Conservation (phyloP, 1,140 invertebrate species). For the Polyergus mexicanus region DNA sequence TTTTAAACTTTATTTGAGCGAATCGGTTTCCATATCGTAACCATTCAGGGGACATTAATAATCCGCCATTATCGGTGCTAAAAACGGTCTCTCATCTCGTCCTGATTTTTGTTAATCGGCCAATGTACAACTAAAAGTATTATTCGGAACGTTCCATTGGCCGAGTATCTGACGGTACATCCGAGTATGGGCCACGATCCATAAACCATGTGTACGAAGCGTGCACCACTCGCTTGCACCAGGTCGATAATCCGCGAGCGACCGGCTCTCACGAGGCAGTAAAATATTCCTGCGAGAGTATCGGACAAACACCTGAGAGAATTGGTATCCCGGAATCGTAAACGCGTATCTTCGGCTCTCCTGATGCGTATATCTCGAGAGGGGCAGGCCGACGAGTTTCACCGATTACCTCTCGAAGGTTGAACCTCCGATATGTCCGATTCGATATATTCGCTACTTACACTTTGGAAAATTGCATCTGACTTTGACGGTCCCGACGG, state of each 20-base stretch:
- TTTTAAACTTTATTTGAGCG: background rate
- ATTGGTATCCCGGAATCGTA: constrained; percentile 30
- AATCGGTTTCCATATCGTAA: background rate
- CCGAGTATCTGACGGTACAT: constrained; percentile 81
- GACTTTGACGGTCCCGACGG: background rate
- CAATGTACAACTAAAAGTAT: constrained; percentile 83
- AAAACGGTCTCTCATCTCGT: constrained; percentile 49
- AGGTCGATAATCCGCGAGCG: constrained; percentile 75
- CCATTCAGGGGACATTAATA: background rate
- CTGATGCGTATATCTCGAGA: background rate
- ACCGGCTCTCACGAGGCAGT: constrained; percentile 33
- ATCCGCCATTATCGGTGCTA: background rate
- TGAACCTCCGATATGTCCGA: constrained; percentile 29
- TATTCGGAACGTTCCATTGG: constrained; percentile 85
- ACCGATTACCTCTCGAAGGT: constrained; percentile 43
- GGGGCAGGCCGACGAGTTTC: constrained; percentile 32
- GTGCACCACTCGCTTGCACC: constrained; percentile 69
- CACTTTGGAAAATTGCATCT: constrained; percentile 34
- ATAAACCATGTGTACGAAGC: constrained; percentile 80
- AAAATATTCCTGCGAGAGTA: constrained; percentile 22
- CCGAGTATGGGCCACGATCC: constrained; percentile 81
- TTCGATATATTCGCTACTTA: constrained; percentile 5
- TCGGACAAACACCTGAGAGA: constrained; percentile 19
- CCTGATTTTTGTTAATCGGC: constrained; percentile 65
- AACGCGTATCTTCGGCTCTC: constrained; percentile 22